Evolutionary conservation across 2,888 invertebrate species (phyloP).

Genomic region (Gryllus longicercus): DNA sequence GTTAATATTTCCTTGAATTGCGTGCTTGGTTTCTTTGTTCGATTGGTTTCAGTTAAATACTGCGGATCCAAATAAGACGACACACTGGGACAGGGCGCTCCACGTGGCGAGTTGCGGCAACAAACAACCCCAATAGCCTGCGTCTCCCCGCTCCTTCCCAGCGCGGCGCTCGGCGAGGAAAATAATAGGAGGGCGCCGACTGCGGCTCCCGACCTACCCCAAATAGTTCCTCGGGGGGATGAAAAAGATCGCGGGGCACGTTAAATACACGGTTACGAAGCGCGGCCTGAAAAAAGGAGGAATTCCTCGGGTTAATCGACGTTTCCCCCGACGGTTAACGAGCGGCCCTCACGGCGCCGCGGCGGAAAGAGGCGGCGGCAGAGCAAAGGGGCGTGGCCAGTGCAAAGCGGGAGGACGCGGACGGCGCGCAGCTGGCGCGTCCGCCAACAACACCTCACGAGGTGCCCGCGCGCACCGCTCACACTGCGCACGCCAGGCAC

Average conservation of each 20-base stretch:
- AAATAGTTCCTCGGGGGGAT: background rate
- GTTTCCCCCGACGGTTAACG: conserved; percentile 7
- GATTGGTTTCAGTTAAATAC: too few relatives aligned
- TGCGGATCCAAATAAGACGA: too few relatives aligned
- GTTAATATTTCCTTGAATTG: too few relatives aligned
- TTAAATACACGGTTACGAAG: conserved; percentile 17
- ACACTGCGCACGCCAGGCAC: too few relatives aligned
- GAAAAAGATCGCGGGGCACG: conserved; percentile 17
- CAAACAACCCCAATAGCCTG: background rate
- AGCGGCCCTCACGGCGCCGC: background rate
- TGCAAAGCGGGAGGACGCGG: background rate
- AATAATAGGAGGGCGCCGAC: background rate
- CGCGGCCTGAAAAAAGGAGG: background rate
- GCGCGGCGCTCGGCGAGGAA: background rate
- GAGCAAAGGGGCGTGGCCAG: background rate
- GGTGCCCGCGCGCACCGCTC: background rate
- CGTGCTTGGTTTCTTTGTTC: too few relatives aligned
- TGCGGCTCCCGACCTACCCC: background rate
- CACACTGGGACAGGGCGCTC: too few relatives aligned
- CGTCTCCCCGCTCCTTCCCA: background rate
- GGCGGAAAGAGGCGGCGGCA: background rate
- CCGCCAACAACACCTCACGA: background rate
- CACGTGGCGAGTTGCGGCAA: too few relatives aligned
- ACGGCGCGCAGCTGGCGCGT: background rate
- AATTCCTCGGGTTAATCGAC: conserved; percentile 1